Evolutionary conservation across 2,888 invertebrate species (phyloP), one percentile per base, ranked within the genome.

Genomic region (Scaeva pyrastri): DNA sequence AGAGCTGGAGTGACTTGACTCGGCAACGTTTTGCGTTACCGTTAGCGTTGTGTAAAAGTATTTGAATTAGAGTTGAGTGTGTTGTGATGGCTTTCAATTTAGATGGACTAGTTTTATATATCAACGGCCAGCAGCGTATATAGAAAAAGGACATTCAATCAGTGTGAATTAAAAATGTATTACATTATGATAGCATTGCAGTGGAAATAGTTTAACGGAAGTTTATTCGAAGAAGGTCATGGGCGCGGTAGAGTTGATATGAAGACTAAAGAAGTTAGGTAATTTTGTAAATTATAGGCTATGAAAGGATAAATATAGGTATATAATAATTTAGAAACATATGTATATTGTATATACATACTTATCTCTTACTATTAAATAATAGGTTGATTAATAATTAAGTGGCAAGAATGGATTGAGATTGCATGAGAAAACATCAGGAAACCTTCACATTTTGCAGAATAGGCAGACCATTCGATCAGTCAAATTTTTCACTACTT

Each of bases 81-180:
- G 50, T 84, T 84, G 73, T 78, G 78, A 78, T 79, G 55, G 70
- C 52, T 73, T 73, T 60, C 60, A 86, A 62, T 86, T 80, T 39
- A 68, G 52, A 39, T 39, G 21, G 39, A 39, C 52, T 39, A 64
- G 19, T 58, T 76, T 23, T 21, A 19, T 41, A n/a, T n/a, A n/a
- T n/a, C n/a, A n/a, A n/a, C n/a, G n/a, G n/a, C n/a, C n/a, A n/a
- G n/a, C n/a, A n/a, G n/a, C n/a, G n/a, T n/a, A 39, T 39, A 23
- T 19, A 45, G 16, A 43, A 45, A 64, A 70, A 60, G 77, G 74
- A 86, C 73, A 74, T 55, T 77, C 73, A 66, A 74, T 82, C 72
- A 62, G 60, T 8, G 62, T 16, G 43, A 72, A 77, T 86, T 74
- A 82, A 78, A 82, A 74, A 78, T 86, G 70, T 71, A 82, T 82